Evolutionary conservation across 2,113 vertebrate genomes (phyloP).

Genomic region (Garra rufa): DNA sequence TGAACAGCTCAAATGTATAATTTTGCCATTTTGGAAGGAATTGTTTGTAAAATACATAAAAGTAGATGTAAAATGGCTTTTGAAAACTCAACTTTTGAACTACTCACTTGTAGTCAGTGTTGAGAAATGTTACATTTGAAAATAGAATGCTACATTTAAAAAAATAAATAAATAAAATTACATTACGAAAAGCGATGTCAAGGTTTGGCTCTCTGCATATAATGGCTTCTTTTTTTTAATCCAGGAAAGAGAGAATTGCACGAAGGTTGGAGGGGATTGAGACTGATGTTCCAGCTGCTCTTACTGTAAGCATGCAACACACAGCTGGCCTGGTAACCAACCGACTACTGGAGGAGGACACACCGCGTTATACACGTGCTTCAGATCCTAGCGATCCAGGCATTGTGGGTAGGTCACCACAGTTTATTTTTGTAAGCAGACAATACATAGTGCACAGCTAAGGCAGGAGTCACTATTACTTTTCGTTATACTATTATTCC

Average conservation of each 20-base stretch:
- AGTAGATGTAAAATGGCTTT: neutral
- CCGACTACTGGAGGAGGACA: constrained; percentile 92
- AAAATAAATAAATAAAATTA: too few species aligned
- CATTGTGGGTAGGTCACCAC: constrained; percentile 76
- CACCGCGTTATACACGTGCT: constrained; percentile 90
- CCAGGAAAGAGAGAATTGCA: constrained; percentile 94
- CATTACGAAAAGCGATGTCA: neutral
- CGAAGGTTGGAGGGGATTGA: constrained; percentile 94
- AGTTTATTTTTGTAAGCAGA: constrained; percentile 8
- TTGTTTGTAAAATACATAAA: neutral
- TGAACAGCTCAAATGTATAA: neutral
- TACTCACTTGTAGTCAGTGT: neutral
- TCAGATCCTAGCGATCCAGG: constrained; percentile 89
- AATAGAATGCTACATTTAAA: neutral
- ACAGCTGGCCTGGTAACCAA: constrained; percentile 86
- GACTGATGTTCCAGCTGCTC: constrained; percentile 85
- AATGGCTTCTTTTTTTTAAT: neutral
- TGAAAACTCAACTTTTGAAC: too few species aligned
- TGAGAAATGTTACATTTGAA: neutral
- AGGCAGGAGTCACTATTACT: neutral
- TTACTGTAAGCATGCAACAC: constrained; percentile 76
- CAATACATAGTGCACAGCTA: neutral
- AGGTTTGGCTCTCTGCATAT: neutral
- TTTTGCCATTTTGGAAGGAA: neutral
- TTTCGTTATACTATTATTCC: neutral